These are phyloP conservation scores for Gerosis bhagava DNA, from an alignment of 2,888 invertebrate species.

Conservation along the genomic window DNA sequence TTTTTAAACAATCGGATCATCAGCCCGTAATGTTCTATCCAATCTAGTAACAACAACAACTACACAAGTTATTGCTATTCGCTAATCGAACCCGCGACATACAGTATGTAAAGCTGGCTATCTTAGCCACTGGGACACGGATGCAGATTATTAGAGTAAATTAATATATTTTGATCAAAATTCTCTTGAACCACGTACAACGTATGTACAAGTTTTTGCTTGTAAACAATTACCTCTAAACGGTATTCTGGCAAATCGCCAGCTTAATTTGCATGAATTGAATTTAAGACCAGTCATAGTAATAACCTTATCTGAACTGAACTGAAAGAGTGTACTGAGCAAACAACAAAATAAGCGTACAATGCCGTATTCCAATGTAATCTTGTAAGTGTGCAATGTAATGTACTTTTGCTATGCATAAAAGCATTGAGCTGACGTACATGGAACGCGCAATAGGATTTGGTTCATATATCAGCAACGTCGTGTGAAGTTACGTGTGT, in stretches of 20 bases:
- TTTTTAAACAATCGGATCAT: no score
- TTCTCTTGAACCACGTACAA: no score
- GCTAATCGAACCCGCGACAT: no score
- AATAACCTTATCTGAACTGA: conserved; percentile 13
- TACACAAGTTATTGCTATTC: no score
- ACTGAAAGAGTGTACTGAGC: conserved; percentile 14
- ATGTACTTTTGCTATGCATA: conserved; percentile 21
- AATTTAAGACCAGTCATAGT: conserved; percentile 17
- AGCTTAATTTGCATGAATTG: conserved; percentile 16
- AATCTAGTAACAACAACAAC: no score
- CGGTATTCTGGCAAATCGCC: conserved; percentile 14
- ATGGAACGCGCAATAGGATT: conserved; percentile 23
- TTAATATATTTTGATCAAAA: no score
- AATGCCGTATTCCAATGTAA: conserved; percentile 14
- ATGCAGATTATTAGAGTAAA: no score
- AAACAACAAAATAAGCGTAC: conserved; percentile 14
- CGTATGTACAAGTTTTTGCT: no score
- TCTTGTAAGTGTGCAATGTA: conserved; percentile 23
- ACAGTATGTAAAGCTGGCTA: no score
- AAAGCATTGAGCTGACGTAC: conserved; percentile 12
- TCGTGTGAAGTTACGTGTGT: conserved; percentile 7
- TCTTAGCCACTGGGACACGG: no score
- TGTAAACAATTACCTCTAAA: conserved; percentile 18
- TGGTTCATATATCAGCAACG: conserved; percentile 17
- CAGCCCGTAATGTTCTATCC: no score